These are phyloP conservation scores for Parapristionchus giblindavisi DNA, from an alignment of 2,888 invertebrate species.

Conservation along the genomic window DNA sequence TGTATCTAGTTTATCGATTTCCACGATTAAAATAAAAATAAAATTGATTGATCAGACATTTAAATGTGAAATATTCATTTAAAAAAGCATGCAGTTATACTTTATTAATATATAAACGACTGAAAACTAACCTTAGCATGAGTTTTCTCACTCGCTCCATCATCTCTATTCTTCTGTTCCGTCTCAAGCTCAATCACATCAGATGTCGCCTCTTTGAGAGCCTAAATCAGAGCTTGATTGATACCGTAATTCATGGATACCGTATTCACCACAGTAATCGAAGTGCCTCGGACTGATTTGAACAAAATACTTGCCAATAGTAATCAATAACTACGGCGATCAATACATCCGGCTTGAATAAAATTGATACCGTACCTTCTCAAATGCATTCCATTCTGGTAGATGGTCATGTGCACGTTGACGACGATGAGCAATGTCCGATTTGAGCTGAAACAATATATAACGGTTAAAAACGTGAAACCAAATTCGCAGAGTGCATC, in stretches of 20 bases:
- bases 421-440: slow-evolving; percentile 27
- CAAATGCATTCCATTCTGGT: slow-evolving; percentile 25
- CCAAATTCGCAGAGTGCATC: no score
- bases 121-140: neutral
- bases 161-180: slow-evolving; percentile 1
- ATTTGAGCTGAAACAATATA: neutral
- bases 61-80: no score
- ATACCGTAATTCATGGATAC: neutral
- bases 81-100: no score
- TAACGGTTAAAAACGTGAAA: neutral
- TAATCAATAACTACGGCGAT: no score
- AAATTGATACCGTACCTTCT: neutral
- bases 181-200: slow-evolving; percentile 1
- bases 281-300: neutral
- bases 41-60: no score
- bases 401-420: slow-evolving; percentile 10
- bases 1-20: no score
- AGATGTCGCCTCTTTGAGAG: neutral
- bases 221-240: neutral
- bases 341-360: no score
- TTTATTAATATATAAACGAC: no score
- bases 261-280: neutral
- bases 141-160: slow-evolving; percentile 20
- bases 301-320: neutral
- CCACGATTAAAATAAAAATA: no score